Percentiles rank a stretch among this genome's conserved stretches.
Conservation (phyloP, 2,888 invertebrate species). For the Seladonia tumulorum region DNA sequence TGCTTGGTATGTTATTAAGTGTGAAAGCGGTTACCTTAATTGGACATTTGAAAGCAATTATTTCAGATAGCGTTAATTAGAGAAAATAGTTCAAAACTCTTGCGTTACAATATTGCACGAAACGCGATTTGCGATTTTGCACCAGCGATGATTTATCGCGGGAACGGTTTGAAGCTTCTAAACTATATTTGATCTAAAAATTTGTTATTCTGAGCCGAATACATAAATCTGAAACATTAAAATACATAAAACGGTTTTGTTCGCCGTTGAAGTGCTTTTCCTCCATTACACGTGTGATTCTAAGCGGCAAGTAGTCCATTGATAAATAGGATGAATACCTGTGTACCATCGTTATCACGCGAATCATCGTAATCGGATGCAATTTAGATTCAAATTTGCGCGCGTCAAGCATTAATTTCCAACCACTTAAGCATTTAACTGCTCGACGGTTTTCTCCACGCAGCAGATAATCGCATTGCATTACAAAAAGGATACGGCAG, state of each 20-base stretch:
- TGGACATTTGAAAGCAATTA: background rate
- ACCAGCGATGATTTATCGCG: background rate
- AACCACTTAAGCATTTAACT: slow-evolving; percentile 27
- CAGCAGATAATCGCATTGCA: slow-evolving; percentile 5
- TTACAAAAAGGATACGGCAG: slow-evolving; percentile 5
- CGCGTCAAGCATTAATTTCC: slow-evolving; percentile 35
- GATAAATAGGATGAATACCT: background rate
- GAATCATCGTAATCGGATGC: slow-evolving; percentile 3
- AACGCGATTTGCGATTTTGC: background rate
- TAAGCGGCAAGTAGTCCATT: background rate
- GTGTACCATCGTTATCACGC: background rate
- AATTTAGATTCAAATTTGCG: slow-evolving; percentile 24
- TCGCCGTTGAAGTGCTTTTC: background rate
- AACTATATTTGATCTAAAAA: background rate
- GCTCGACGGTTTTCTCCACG: background rate
- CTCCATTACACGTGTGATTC: background rate
- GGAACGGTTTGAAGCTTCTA: background rate
- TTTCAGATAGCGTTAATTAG: slow-evolving; percentile 2
- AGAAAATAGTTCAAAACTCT: background rate
- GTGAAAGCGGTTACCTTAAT: background rate
- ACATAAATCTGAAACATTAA: background rate
- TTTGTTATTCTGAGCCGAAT: background rate
- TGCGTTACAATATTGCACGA: background rate
- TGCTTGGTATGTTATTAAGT: background rate
- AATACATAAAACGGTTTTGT: background rate